Evolutionary conservation across 2,888 invertebrate species (phyloP).

Genomic region (Ophioninae sp.): DNA sequence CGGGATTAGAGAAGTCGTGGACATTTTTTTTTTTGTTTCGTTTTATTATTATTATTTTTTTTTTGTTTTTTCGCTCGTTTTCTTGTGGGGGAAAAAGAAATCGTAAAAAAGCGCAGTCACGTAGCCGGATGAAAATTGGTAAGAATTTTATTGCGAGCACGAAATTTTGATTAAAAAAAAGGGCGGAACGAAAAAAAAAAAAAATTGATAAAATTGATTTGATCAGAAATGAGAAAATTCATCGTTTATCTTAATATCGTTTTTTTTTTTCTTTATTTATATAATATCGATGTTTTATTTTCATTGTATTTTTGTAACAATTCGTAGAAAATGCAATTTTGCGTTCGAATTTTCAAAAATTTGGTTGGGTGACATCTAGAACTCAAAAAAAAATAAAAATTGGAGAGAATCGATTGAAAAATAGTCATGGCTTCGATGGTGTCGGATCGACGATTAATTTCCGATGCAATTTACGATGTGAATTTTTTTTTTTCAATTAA

Average conservation of each 20-base stretch:
- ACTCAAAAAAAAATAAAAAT: neutral
- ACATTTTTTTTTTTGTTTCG: constrained; percentile 12
- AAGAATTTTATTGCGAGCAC: too few relatives aligned
- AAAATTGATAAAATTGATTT: too few relatives aligned
- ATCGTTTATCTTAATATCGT: too few relatives aligned
- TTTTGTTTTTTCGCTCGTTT: neutral
- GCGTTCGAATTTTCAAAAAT: neutral
- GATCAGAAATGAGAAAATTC: too few relatives aligned
- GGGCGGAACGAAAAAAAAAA: too few relatives aligned
- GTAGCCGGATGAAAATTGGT: neutral
- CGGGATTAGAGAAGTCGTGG: neutral
- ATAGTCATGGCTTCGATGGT: neutral
- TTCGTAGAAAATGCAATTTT: too few relatives aligned
- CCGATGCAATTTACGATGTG: neutral
- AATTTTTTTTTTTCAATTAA: neutral
- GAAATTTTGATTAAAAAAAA: too few relatives aligned
- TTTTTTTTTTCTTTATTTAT: too few relatives aligned
- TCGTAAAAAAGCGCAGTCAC: neutral
- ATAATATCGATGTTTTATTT: too few relatives aligned
- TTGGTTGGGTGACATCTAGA: neutral
- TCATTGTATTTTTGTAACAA: too few relatives aligned
- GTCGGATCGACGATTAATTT: neutral
- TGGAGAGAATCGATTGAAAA: neutral
- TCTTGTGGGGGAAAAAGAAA: neutral
- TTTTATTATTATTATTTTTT: too few relatives aligned